A percentile compares a stretch with the other conserved stretches of the same genome.
These are phyloP conservation scores for Cyrtonyx montezumae DNA, from an alignment of 2,113 vertebrate species.

Conservation along the genomic window DNA sequence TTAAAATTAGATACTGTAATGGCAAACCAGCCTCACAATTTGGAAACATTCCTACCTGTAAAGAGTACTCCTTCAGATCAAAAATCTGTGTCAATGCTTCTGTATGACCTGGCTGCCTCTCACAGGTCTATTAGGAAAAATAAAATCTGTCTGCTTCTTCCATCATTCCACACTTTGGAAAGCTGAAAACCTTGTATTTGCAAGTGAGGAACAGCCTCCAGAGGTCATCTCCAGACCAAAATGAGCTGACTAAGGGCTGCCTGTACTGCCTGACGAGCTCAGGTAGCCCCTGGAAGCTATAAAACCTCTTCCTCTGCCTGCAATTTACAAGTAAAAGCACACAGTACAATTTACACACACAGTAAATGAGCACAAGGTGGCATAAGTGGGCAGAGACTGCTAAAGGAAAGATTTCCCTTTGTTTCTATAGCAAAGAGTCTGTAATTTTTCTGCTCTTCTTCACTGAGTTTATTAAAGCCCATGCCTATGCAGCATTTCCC, in stretches of 20 bases:
- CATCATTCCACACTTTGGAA: background rate
- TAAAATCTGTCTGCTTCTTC: background rate
- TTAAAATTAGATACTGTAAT: background rate
- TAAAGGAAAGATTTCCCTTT: background rate
- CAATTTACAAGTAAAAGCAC: background rate
- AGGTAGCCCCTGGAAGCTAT: background rate
- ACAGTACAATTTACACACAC: background rate
- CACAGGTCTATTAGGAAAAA: background rate
- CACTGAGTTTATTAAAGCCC: background rate
- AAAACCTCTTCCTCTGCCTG: background rate
- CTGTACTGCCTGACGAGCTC: background rate
- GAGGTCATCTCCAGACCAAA: background rate
- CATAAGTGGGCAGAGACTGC: background rate
- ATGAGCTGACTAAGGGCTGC: too few species aligned
- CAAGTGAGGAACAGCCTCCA: background rate
- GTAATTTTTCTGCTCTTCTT: background rate
- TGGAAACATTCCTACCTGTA: conserved; percentile 4
- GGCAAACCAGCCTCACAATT: background rate
- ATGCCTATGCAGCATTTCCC: background rate
- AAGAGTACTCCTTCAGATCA: background rate
- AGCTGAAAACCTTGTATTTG: background rate
- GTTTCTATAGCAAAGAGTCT: background rate
- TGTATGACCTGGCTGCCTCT: background rate
- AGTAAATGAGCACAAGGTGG: background rate
- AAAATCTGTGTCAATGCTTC: background rate